These are phyloP conservation scores for Pluvianellus socialis DNA, from an alignment of 2,113 vertebrate genomes.

Conservation along the genomic window DNA sequence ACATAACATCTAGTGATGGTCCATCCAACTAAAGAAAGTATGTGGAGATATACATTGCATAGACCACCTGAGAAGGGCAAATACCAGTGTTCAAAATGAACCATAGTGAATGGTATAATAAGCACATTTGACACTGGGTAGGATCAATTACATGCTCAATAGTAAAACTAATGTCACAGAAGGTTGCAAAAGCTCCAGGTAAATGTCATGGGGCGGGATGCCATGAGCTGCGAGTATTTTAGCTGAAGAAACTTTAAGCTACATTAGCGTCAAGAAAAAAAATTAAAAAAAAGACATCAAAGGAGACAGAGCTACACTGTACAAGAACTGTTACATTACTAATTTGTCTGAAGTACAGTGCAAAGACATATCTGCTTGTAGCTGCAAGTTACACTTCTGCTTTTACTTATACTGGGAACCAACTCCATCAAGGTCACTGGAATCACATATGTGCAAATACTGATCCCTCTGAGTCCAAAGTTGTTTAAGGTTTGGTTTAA, in stretches of 20 bases:
- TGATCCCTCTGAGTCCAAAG: neutral
- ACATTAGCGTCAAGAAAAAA: neutral
- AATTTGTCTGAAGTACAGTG: neutral
- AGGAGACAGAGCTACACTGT: neutral
- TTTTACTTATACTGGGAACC: neutral
- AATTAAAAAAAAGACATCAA: neutral
- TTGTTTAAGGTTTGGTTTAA: neutral
- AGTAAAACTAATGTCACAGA: constrained; percentile 10
- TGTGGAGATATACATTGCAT: neutral
- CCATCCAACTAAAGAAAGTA: neutral
- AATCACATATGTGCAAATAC: neutral
- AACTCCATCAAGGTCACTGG: neutral
- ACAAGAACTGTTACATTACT: neutral
- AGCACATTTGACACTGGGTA: neutral
- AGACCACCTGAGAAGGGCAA: neutral
- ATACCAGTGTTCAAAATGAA: neutral
- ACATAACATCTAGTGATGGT: neutral
- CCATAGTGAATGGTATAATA: neutral
- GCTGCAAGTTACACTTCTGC: neutral
- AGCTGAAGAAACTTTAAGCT: neutral
- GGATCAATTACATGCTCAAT: neutral
- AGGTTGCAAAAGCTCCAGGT: neutral
- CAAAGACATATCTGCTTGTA: neutral
- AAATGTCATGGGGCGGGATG: neutral
- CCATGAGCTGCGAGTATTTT: neutral